Conservation (phyloP, 2,113 vertebrate genomes). For the Otus sunia region DNA sequence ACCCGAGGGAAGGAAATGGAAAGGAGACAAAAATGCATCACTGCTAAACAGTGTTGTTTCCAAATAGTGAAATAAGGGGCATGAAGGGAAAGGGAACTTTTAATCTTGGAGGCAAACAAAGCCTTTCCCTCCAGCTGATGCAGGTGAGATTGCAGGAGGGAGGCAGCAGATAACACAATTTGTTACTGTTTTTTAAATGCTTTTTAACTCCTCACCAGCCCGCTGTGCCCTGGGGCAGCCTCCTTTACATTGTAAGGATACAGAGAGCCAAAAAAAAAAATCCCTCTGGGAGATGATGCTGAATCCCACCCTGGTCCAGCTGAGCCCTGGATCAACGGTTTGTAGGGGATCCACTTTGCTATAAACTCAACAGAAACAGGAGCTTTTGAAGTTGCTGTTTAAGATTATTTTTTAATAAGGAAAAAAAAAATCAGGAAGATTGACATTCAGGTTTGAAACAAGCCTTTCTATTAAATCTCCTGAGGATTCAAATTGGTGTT, state of each 20-base stretch:
- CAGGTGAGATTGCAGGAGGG: not conserved
- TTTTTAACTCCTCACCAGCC: not conserved
- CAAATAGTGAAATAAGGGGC: not conserved
- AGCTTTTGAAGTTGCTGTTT: not conserved
- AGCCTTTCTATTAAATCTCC: not conserved
- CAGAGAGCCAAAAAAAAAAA: not conserved
- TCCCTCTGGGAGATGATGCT: not conserved
- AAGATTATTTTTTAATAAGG: not conserved
- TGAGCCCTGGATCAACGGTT: not conserved
- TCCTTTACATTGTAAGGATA: not conserved
- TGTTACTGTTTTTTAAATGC: not conserved
- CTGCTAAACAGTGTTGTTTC: not conserved
- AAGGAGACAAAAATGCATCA: not conserved
- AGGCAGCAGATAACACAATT: not conserved
- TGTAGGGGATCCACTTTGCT: not conserved
- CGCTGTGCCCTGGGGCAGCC: not conserved
- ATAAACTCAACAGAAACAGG: not conserved
- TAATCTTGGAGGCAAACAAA: not conserved
- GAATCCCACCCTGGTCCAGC: not conserved
- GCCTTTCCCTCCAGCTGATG: not conserved
- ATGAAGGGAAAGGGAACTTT: not conserved
- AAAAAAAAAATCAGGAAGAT: conserved; percentile 5
- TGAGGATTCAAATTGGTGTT: not conserved
- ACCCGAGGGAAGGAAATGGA: not conserved
- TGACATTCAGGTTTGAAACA: not conserved